Conservation (phyloP, 2,113 vertebrate species). For the Cyprinus carpio region DNA sequence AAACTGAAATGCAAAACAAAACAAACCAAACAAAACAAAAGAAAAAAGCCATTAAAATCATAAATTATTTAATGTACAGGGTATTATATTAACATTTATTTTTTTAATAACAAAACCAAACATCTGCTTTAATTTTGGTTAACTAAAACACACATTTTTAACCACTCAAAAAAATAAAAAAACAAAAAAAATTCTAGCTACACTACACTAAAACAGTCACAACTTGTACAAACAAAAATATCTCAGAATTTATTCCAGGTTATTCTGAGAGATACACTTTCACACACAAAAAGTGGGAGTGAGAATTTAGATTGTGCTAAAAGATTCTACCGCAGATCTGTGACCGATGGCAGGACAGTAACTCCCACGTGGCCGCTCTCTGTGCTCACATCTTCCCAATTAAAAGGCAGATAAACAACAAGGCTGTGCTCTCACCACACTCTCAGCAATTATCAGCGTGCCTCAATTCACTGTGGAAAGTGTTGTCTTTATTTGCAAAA, state of each 20-base stretch:
- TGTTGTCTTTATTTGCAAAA: constrained; percentile 51
- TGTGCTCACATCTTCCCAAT: constrained; percentile 41
- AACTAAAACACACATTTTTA: too few relatives aligned
- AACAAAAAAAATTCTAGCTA: too few relatives aligned
- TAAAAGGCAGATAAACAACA: constrained; percentile 45
- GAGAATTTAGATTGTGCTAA: constrained; percentile 6
- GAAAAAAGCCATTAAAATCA: too few relatives aligned
- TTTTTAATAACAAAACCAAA: too few relatives aligned
- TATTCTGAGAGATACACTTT: background rate
- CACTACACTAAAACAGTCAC: background rate
- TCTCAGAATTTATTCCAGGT: background rate
- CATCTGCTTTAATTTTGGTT: too few relatives aligned
- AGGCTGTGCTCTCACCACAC: constrained; percentile 36
- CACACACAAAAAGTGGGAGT: background rate
- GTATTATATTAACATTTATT: too few relatives aligned
- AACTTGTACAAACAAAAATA: background rate
- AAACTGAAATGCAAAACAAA: too few relatives aligned
- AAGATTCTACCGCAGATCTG: constrained; percentile 20
- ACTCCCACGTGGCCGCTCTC: constrained; percentile 32
- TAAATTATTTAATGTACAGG: too few relatives aligned
- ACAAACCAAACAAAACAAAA: too few relatives aligned
- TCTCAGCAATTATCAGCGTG: constrained; percentile 39
- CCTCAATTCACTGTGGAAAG: constrained; percentile 3
- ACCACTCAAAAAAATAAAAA: background rate
- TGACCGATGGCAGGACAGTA: constrained; percentile 20